These are phyloP conservation scores for Gasterosteus aculeatus DNA, from an alignment of 2,113 vertebrate genomes.

Conservation along the genomic window DNA sequence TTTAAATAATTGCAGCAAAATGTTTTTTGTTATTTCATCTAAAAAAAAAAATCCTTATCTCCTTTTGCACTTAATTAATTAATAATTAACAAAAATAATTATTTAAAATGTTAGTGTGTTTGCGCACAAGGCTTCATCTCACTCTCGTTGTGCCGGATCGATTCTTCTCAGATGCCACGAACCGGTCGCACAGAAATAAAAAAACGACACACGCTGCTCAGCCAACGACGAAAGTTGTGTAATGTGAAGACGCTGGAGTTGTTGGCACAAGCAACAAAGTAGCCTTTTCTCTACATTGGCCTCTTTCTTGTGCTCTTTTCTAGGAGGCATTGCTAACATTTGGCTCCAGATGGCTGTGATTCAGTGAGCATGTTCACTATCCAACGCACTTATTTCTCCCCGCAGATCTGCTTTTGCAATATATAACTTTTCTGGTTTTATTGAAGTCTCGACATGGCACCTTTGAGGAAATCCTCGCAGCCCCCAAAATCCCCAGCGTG, in stretches of 20 bases:
- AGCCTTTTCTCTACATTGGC: constrained; percentile 4
- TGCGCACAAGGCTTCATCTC: neutral
- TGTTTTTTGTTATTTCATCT: too few species aligned
- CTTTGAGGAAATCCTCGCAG: constrained; percentile 75
- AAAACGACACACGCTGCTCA: neutral
- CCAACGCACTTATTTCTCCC: constrained; percentile 60
- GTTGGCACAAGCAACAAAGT: constrained; percentile 31
- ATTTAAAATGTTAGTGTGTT: neutral
- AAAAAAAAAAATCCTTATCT: constrained; percentile 4
- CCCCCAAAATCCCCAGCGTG: constrained; percentile 70
- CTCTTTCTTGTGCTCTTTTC: constrained; percentile 21
- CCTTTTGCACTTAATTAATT: constrained; percentile 41
- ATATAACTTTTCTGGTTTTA: constrained; percentile 74
- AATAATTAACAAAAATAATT: neutral
- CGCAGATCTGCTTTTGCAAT: constrained; percentile 51
- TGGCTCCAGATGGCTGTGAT: constrained; percentile 41
- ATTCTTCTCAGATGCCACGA: constrained; percentile 33
- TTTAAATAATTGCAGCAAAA: constrained; percentile 16
- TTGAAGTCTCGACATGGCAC: constrained; percentile 71
- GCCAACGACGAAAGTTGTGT: constrained; percentile 16
- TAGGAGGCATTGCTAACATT: constrained; percentile 38
- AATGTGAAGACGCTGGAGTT: neutral
- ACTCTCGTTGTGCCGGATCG: constrained; percentile 15
- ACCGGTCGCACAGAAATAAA: constrained; percentile 23
- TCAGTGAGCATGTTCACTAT: constrained; percentile 57